Evolutionary conservation across 2,113 vertebrate species (phyloP).

Genomic region (Crotalus helleri): DNA sequence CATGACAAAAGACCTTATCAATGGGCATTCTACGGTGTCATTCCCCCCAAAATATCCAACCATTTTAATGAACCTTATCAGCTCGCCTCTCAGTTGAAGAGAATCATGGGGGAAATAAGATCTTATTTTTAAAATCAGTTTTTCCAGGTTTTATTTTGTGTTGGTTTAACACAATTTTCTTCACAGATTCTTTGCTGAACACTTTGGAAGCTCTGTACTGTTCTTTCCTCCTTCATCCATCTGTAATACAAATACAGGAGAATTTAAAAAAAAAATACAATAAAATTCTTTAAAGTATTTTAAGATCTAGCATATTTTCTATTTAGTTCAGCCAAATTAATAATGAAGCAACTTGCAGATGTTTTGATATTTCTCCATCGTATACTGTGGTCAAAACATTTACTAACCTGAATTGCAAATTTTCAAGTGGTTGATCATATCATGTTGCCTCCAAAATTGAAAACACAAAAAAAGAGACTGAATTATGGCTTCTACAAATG

Average conservation of each 20-base stretch:
- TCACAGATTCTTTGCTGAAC: neutral
- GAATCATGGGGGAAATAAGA: neutral
- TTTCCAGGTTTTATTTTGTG: neutral
- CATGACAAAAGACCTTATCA: neutral
- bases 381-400: neutral
- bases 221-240: neutral
- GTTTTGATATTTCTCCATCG: neutral
- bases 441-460: neutral
- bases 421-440: neutral
- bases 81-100: neutral
- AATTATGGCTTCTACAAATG: neutral
- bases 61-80: neutral
- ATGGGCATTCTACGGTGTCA: neutral
- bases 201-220: neutral
- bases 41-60: neutral
- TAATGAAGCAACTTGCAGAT: neutral
- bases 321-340: neutral
- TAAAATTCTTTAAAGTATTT: neutral
- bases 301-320: neutral
- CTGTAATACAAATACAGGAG: neutral
- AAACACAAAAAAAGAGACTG: neutral
- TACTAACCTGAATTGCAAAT: neutral
- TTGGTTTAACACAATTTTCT: neutral
- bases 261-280: neutral
- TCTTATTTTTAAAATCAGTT: neutral